Evolutionary conservation across 2,888 invertebrate genomes (phyloP), one percentile per base, ranked within the genome.

Genomic region (Imbricaverruca yamaguchii): DNA sequence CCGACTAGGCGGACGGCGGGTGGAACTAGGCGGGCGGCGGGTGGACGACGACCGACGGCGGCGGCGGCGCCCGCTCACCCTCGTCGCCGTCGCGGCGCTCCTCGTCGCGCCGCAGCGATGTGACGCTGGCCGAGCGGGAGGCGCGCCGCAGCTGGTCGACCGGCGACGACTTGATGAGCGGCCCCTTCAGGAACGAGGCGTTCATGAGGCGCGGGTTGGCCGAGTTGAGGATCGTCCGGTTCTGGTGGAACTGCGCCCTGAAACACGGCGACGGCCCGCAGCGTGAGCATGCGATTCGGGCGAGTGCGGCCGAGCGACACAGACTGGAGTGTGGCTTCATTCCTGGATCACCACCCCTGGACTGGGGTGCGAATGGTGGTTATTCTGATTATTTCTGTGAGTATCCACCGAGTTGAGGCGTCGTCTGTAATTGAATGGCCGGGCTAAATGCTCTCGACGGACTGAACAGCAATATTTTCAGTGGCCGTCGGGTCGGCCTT

Each of bases 151-250:
- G 56, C 79, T 79, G 79, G 23, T 79, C 79, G 15, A 79, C 79
- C 10, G 79, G 57, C 57, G 79, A 59, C 57, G 79, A 59, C 23
- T 57, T 57, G 57, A 79, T 57, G 13, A 79, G 23, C 12, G 79
- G 53, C 83, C 84, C 85, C 83, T 84, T 84, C 81, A 85, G 83
- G 77, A 85, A 83, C 21, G 85, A 85, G n/a, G 84, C 95, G 88
- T 96, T 96, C 95, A 96, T 96, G 88, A 96, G 89, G 82, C 96
- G 92, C 82, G 96, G 95, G 88, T 96, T 96, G 57, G 96, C 95
- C 80, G 96, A 96, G 88, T 96, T 96, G 90, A 96, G 96, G 86
- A 96, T 96, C 63, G 95, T 94, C 56, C 96, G 91, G 87, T 94
- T 95, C 86, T 96, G 96, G 85, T 93, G 91, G 94, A 95, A 96